Evolutionary conservation across 2,113 vertebrate species (phyloP).

Genomic region (Scytalopus superciliaris): DNA sequence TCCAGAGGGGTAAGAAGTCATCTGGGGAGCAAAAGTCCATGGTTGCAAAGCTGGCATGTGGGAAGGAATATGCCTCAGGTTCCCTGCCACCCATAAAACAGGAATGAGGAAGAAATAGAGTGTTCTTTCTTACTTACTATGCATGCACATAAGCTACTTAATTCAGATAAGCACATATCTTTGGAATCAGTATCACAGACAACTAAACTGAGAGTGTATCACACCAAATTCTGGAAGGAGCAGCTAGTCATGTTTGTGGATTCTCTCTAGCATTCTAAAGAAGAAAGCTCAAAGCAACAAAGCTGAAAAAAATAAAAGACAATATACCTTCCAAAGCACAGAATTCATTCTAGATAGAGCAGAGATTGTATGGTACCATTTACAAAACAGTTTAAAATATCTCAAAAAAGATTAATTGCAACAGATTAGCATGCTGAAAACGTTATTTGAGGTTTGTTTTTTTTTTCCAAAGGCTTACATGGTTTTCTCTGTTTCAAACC

Average conservation of each 20-base stretch:
- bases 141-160: background rate
- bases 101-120: background rate
- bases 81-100: background rate
- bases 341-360: background rate
- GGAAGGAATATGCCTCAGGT: background rate
- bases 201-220: background rate
- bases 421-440: background rate
- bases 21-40: background rate
- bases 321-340: background rate
- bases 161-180: background rate
- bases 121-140: background rate
- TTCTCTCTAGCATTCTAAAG: background rate
- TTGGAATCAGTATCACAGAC: background rate
- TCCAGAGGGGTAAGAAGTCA: background rate
- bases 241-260: background rate
- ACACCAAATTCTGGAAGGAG: background rate
- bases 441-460: background rate
- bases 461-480: background rate
- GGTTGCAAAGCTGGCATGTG: fast-evolving
- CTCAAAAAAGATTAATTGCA: background rate
- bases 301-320: background rate
- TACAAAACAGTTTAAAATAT: background rate
- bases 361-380: background rate
- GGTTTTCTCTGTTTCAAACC: background rate
- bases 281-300: background rate